A percentile compares a stretch with the other conserved stretches of the same genome.
Conservation (phyloP, 2,113 vertebrate species). For the Syngnathus typhle region DNA sequence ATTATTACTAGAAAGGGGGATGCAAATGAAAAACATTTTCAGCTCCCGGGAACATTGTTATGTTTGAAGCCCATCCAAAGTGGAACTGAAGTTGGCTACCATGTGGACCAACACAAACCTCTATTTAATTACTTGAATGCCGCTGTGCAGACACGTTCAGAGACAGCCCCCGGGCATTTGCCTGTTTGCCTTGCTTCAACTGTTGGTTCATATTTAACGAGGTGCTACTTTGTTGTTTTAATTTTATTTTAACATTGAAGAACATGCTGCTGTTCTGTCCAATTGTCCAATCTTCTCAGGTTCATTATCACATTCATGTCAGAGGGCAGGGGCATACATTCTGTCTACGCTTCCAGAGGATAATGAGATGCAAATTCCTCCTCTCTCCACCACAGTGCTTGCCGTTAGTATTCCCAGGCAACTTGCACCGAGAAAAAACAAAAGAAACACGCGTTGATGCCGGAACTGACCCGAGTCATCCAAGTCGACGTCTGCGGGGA, state of each 20-base stretch:
- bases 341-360: conserved; percentile 33
- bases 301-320: background rate
- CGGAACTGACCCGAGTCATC: conserved; percentile 25
- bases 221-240: conserved; percentile 11
- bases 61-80: no score
- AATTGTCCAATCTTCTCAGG: background rate
- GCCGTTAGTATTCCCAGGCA: conserved; percentile 25
- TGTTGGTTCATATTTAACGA: conserved; percentile 16
- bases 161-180: background rate
- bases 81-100: no score
- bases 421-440: conserved; percentile 5
- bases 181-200: background rate
- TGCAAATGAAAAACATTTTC: no score
- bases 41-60: no score
- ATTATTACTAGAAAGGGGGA: no score
- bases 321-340: conserved; percentile 22
- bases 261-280: background rate
- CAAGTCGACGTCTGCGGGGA: conserved; percentile 50
- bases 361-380: conserved; percentile 50
- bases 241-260: background rate
- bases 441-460: conserved; percentile 20
- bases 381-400: conserved; percentile 19
- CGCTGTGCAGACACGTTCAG: conserved; percentile 10
- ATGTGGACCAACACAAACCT: background rate
- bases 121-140: no score